These are phyloP conservation scores for Lutjanus argentimaculatus DNA, from an alignment of 2,797 vertebrate genomes.

Conservation along the genomic window DNA sequence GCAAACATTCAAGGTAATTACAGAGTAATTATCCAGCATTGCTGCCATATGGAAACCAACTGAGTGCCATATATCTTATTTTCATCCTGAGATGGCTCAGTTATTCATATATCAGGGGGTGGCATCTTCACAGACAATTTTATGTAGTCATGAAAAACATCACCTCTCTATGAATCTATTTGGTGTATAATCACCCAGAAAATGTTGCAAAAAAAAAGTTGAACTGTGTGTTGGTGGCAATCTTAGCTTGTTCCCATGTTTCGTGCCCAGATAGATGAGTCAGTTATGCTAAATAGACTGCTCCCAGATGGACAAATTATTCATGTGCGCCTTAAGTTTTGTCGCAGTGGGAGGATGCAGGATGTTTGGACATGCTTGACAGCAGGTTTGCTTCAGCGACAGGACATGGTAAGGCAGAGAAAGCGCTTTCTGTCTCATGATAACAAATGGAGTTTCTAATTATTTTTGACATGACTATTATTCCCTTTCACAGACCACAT, in stretches of 20 bases:
- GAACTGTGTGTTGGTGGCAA: conserved; percentile 41
- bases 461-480: conserved; percentile 16
- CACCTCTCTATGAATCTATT: conserved; percentile 20
- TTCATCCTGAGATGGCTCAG: conserved; percentile 50
- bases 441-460: conserved; percentile 36
- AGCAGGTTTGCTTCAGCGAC: conserved; percentile 60
- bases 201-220: conserved; percentile 7
- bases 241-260: conserved; percentile 17
- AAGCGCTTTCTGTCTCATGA: conserved; percentile 4
- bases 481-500: neutral
- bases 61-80: conserved; percentile 76
- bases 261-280: conserved; percentile 63
- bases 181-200: conserved; percentile 30
- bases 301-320: conserved; percentile 76
- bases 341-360: conserved; percentile 64
- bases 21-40: conserved; percentile 78
- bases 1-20: conserved; percentile 85
- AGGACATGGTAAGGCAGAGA: neutral
- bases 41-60: conserved; percentile 82
- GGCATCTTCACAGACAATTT: conserved; percentile 52
- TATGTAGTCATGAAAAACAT: conserved; percentile 28
- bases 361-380: conserved; percentile 52
- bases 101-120: conserved; percentile 40
- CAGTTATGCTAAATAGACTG: conserved; percentile 70
- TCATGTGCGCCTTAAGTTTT: conserved; percentile 63